Evolutionary conservation across 2,113 vertebrate species (phyloP).

Genomic region (Actinemys pallida): DNA sequence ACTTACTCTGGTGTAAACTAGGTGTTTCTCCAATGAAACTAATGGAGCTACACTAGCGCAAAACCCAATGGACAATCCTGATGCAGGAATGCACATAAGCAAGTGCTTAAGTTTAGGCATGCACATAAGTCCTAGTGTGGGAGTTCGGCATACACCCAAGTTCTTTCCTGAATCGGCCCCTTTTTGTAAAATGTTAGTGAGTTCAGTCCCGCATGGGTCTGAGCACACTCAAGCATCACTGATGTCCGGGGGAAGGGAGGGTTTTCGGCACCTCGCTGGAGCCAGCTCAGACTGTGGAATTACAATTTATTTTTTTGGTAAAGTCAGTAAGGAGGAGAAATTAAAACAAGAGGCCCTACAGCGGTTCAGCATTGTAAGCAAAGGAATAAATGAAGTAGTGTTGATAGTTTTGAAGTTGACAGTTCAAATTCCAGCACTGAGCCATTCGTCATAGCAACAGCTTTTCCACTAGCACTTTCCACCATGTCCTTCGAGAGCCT

Average conservation of each 20-base stretch:
- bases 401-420: constrained; percentile 31
- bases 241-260: rapidly evolving
- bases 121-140: not conserved
- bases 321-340: not conserved
- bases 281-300: not conserved
- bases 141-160: not conserved
- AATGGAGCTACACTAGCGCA: rapidly evolving
- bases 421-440: not conserved
- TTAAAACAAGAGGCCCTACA: not conserved
- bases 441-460: constrained; percentile 43
- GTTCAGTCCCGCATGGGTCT: not conserved
- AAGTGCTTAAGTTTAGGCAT: not conserved
- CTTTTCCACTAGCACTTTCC: constrained; percentile 65
- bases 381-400: not conserved
- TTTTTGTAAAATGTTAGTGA: rapidly evolving
- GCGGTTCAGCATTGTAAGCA: not conserved
- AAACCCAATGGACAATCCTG: not conserved
- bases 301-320: not conserved
- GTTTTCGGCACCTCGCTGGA: not conserved
- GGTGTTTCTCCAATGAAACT: not conserved
- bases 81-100: not conserved
- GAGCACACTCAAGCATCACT: not conserved
- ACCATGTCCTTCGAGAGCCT: not conserved
- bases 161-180: not conserved
- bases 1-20: not conserved